These are phyloP conservation scores for Sitta europaea DNA, from an alignment of 2,113 vertebrate species.

Conservation along the genomic window DNA sequence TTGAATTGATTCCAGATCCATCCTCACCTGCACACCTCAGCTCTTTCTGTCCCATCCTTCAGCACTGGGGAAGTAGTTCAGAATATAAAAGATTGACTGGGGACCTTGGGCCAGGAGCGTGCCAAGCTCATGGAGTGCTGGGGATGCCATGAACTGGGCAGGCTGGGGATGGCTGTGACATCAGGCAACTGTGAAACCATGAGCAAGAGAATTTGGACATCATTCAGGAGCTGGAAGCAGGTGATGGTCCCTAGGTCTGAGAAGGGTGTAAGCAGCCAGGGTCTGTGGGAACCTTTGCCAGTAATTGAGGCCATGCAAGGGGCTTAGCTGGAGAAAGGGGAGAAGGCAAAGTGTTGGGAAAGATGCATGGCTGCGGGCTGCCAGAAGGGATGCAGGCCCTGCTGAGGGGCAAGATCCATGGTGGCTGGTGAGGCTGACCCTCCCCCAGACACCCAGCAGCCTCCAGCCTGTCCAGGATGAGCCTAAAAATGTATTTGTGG, in stretches of 20 bases:
- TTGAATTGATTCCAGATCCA: background rate
- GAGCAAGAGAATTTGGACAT: background rate
- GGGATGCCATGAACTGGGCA: background rate
- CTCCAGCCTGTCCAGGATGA: background rate
- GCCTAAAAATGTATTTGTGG: background rate
- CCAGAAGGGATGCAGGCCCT: background rate
- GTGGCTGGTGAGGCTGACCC: background rate
- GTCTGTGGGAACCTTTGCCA: background rate
- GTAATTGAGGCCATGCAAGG: background rate
- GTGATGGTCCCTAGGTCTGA: background rate
- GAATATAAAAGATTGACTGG: rapidly evolving
- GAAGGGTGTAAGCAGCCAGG: background rate
- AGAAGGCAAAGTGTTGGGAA: background rate
- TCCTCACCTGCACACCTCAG: background rate
- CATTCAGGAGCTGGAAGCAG: background rate
- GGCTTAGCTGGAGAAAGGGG: background rate
- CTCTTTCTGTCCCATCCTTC: background rate
- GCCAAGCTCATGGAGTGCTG: background rate
- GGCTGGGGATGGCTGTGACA: background rate
- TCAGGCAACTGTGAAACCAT: background rate
- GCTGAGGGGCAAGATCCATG: rapidly evolving
- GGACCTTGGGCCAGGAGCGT: rapidly evolving
- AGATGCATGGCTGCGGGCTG: background rate
- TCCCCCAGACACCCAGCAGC: background rate
- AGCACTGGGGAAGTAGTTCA: background rate